Evolutionary conservation across 1,140 invertebrate genomes (phyloP).

Genomic region (Drosophila elegans): DNA sequence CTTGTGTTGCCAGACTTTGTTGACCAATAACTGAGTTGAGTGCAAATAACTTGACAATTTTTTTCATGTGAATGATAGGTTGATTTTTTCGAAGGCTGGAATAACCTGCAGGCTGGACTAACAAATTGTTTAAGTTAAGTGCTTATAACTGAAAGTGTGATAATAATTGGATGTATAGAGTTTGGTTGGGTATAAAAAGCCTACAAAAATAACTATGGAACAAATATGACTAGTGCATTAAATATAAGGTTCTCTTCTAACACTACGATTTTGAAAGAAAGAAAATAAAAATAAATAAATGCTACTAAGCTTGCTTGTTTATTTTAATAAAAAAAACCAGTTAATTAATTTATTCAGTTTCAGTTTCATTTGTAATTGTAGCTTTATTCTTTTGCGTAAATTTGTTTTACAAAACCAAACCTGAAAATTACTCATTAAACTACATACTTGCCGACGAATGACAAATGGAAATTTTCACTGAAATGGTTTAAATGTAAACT

Average conservation of each 20-base stretch:
- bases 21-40: conserved; percentile 23
- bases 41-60: conserved; percentile 16
- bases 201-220: too few species aligned
- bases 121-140: background rate
- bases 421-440: background rate
- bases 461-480: conserved; percentile 5
- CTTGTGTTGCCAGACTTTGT: conserved; percentile 7
- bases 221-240: too few species aligned
- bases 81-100: conserved; percentile 6
- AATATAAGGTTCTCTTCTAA: too few species aligned
- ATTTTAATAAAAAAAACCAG: too few species aligned
- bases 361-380: conserved; percentile 3
- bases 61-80: conserved; percentile 14
- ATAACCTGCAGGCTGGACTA: conserved; percentile 1
- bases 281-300: too few species aligned
- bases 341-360: too few species aligned
- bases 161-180: too few species aligned
- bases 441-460: background rate
- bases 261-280: too few species aligned
- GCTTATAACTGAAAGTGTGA: too few species aligned
- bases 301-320: too few species aligned
- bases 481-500: background rate
- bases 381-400: background rate
- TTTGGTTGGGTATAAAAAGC: too few species aligned
- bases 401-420: background rate